Base-by-base conservation (phyloP, 2,888 invertebrate genomes). In the Chrysolina americana region DNA sequence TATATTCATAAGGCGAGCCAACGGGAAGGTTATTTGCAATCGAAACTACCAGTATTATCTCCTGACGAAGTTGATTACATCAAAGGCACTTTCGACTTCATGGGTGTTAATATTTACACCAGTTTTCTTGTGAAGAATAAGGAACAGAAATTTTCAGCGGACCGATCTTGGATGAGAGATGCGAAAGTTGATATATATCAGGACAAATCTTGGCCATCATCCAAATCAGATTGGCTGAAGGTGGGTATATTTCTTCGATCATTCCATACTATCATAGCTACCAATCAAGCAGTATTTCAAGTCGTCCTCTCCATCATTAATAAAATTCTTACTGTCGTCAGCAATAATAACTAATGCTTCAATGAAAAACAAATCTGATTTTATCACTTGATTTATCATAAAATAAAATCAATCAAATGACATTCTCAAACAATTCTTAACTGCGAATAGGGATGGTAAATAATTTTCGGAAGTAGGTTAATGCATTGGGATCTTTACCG, bases 121-220 rank as follows among this genome's bases (percentile, higher is more conserved):
- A 78, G 73, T 8, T 79, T 73, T 65, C 65, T 79, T 19, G 78
- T 80, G 5, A 75, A 76, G 63, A 64, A 79, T 66, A 63, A 36
- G 10, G 65, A 66, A 15, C 74, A 76, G 65, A 74, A 66, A 8
- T 10, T 19, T 11, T 63, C 71, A 0, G 47, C 44, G n/a, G 83
- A 88, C 65, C 92, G 92, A 0, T 92, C 92, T 0, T 91, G 90
- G 71, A 89, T 89, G 81, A 92, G 92, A 73, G 93, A 93, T 82
- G 89, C 91, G 81, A 92, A 92, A 0, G 89, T 92, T 28, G 86
- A 90, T 13, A 87, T 90, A 79, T 89, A 89, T 50, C 89, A 90
- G 80, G 90, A 93, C 84, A 89, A 89, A 0, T 88, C 88, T 0
- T 94, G 93, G 94, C 90, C 91, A 56, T 89, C 89, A 11, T 71